Evolutionary conservation across 2,113 vertebrate species (phyloP).

Genomic region (Ariopsis seemanni): DNA sequence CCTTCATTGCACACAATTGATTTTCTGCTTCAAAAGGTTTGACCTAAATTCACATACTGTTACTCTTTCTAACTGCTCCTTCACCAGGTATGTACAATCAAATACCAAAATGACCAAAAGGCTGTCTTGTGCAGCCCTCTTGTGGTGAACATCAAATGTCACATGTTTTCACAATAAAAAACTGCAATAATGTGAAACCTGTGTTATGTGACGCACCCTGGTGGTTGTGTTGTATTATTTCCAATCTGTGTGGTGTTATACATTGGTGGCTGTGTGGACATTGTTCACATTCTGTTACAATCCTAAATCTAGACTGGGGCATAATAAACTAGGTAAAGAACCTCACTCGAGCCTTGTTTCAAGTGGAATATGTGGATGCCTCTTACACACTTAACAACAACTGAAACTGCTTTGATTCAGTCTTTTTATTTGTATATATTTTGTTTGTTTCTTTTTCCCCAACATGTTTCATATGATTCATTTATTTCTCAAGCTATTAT

Average conservation of each 20-base stretch:
- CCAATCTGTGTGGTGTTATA: not conserved
- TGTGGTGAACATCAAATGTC: constrained; percentile 10
- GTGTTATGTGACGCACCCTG: not conserved
- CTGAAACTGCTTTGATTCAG: not conserved
- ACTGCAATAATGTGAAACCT: not conserved
- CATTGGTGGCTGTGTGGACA: not conserved
- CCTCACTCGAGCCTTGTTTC: not conserved
- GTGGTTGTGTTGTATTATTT: not conserved
- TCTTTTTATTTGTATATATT: not conserved
- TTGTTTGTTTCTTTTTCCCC: not conserved
- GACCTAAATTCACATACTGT: constrained; percentile 5
- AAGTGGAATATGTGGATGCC: not conserved
- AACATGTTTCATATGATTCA: not conserved
- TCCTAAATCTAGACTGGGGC: not conserved
- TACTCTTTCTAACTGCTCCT: not conserved
- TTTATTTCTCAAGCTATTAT: not conserved
- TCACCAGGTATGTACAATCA: not conserved
- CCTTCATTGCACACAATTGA: constrained; percentile 7
- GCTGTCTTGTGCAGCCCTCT: constrained; percentile 27
- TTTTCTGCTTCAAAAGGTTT: constrained; percentile 16
- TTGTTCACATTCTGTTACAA: not conserved
- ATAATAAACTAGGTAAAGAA: not conserved
- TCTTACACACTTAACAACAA: not conserved
- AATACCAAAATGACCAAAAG: not conserved
- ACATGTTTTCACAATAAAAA: not conserved